Evolutionary conservation across 2,113 vertebrate genomes (phyloP), one percentile per base, ranked within the genome.

Genomic region (Cinclus mexicanus): DNA sequence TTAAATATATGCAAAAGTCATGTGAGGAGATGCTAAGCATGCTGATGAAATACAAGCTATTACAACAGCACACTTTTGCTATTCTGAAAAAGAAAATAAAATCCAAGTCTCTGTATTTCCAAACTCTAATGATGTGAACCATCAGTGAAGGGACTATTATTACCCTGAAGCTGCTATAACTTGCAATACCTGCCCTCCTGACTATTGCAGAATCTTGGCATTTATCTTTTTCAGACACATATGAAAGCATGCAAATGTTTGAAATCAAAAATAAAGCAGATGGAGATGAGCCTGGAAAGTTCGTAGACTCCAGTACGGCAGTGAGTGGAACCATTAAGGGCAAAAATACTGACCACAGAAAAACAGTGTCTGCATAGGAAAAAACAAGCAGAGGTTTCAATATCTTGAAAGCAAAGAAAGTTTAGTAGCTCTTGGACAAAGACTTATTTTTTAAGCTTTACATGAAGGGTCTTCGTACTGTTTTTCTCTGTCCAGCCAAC

Each of bases 241-340:
- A 81, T 83, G 96, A 96, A 95, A 97, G 49, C 63, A 95, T 3
- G 23, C 86, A 37, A 37, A 95, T 93, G 74, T 83, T 97, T 97
- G 89, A 97, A 97, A 97, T 95, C 25, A 97, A 97, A 98, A 97
- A 83, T 75, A 97, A 47, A 97, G 44, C 61, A 94, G 84, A 95
- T 72, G 78, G 69, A 97, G 94, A 96, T 91, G 91, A 97, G 35
- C 81, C 81, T 87, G 86, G 70, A 91, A 95, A 97, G 77, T 91
- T 89, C n/a, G 50, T 23, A 90, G 70, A 37, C 60, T 89, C 69
- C 35, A 77, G 31, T 52, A 78, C 2, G 20, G 56, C 65, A 94
- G 37, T 1, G 10, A 81, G 56, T 35, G 29, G n/a, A 95, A 92
- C 65, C 79, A 72, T 63, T 39, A 55, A 55, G 22, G 29, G 26